These are phyloP conservation scores for Holothuria scabra DNA, from an alignment of 53 echinoderm and acorn worm species.

Conservation along the genomic window DNA sequence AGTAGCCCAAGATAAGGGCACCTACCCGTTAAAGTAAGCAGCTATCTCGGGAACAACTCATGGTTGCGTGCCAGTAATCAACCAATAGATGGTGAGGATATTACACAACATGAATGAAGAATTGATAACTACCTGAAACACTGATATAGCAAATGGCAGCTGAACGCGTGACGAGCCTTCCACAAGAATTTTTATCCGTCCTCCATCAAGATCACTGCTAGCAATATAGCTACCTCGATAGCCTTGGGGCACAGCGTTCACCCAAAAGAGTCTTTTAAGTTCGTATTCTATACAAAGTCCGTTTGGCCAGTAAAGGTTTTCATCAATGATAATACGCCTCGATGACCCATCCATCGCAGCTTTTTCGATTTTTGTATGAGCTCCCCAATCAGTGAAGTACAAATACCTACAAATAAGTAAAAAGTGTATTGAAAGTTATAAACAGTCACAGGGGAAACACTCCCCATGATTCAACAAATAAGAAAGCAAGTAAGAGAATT, in stretches of 20 bases:
- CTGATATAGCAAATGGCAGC: conserved; percentile 34
- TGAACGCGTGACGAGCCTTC: conserved; percentile 21
- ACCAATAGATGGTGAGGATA: no score
- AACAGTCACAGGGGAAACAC: no score
- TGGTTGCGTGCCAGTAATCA: no score
- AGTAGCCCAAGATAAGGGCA: no score
- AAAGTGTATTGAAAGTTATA: no score
- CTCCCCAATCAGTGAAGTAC: conserved; percentile 89
- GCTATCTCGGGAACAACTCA: no score
- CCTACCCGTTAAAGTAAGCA: no score
- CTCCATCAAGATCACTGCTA: conserved; percentile 37
- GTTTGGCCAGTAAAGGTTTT: conserved; percentile 79
- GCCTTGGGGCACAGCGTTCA: not conserved
- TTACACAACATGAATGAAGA: no score
- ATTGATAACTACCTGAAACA: conserved; percentile 5
- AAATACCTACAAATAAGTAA: conserved; percentile 49
- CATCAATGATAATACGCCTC: conserved; percentile 59
- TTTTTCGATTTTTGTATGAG: conserved; percentile 75
- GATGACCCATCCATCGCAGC: conserved; percentile 85
- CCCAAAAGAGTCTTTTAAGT: conserved; percentile 30
- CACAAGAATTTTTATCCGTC: conserved; percentile 17
- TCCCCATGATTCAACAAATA: no score
- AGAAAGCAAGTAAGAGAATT: no score
- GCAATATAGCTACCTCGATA: conserved; percentile 14
- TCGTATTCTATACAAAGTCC: conserved; percentile 59